These are phyloP conservation scores for Dastarcus helophoroides DNA, from an alignment of 2,888 invertebrate species.

Conservation along the genomic window DNA sequence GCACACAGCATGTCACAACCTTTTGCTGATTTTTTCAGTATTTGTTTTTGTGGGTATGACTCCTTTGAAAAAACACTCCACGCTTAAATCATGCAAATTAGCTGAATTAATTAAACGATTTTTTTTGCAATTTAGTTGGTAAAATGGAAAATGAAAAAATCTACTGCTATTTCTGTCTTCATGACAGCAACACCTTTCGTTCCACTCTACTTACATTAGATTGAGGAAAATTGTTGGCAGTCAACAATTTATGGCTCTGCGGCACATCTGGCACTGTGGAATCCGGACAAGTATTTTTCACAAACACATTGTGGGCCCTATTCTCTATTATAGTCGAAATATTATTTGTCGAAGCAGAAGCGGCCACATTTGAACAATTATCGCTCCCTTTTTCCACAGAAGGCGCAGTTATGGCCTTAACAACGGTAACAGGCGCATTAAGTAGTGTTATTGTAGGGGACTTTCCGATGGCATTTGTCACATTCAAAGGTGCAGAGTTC, in stretches of 20 bases:
- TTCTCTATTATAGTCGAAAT: conserved; percentile 24
- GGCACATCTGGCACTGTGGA: conserved; percentile 23
- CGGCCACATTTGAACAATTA: conserved; percentile 2
- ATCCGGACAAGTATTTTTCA: conserved; percentile 30
- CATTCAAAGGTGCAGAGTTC: conserved; percentile 29
- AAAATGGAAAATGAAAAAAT: no score
- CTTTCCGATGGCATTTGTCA: conserved; percentile 27
- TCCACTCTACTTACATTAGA: conserved; percentile 27
- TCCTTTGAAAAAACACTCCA: no score
- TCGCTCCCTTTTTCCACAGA: conserved; percentile 12
- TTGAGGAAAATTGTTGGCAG: conserved; percentile 31
- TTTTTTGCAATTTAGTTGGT: no score
- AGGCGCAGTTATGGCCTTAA: conserved; percentile 25
- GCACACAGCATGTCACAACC: no score
- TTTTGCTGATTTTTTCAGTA: no score
- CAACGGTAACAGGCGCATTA: conserved; percentile 33
- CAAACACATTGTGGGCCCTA: conserved; percentile 34
- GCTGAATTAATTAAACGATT: no score
- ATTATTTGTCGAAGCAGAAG: conserved; percentile 12
- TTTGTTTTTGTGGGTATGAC: no score
- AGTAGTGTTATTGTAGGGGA: conserved; percentile 32
- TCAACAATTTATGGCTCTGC: conserved; percentile 32
- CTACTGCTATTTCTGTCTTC: conserved; percentile 1
- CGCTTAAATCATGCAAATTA: no score
- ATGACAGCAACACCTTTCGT: conserved; percentile 1